phyloP scores from a whole-genome alignment of 2,113 vertebrate genomes.

The Sphyrna mokarran region DNA sequence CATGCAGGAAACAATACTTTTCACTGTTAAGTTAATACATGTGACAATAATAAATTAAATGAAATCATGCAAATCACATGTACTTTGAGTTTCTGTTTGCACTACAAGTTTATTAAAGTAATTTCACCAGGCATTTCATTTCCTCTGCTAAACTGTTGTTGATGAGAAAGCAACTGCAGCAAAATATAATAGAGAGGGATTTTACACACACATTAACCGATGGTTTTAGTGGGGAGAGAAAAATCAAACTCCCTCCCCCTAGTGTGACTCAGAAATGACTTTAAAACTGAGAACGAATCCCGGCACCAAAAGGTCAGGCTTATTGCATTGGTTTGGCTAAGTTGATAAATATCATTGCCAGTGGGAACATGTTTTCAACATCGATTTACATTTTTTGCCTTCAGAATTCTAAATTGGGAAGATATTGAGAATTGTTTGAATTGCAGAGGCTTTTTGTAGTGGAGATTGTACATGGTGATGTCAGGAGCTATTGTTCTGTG shows the following conservation, averaged over 20 bases:
- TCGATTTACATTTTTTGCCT: background rate
- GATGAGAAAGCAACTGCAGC: background rate
- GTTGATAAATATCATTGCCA: background rate
- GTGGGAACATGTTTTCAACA: background rate
- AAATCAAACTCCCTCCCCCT: background rate
- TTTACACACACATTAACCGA: background rate
- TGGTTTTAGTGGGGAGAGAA: background rate
- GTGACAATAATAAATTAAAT: too few species aligned
- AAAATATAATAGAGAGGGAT: background rate
- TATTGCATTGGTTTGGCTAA: background rate
- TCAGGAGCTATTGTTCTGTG: background rate
- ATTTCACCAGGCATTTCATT: background rate
- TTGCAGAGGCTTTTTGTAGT: background rate
- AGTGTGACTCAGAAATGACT: background rate
- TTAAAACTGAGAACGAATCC: background rate
- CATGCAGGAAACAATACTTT: too few species aligned
- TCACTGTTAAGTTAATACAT: too few species aligned
- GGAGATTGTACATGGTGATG: background rate
- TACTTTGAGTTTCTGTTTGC: background rate
- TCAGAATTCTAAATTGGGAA: background rate
- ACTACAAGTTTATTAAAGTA: background rate
- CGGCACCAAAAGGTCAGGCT: background rate
- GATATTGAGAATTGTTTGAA: background rate
- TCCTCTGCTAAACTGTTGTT: background rate
- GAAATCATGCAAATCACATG: too few species aligned